Evolutionary conservation across 2,797 vertebrate species (phyloP).

Genomic region (Perodicticus potto): DNA sequence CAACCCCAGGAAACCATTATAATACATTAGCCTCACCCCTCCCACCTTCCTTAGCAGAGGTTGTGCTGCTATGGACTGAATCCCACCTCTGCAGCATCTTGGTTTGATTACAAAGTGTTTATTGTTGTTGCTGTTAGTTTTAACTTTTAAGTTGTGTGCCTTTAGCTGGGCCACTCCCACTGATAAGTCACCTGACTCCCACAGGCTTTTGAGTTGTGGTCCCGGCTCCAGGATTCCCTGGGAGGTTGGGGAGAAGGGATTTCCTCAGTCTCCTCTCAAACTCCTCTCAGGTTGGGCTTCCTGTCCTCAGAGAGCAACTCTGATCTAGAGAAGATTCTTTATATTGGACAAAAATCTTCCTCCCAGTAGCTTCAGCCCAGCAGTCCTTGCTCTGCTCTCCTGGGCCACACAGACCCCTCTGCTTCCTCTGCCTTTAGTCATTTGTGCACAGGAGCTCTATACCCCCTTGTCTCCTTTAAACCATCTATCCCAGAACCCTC

Average conservation of each 20-base stretch:
- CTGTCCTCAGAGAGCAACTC: not conserved
- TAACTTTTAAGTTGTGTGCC: not conserved
- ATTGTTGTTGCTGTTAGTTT: not conserved
- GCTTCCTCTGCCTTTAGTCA: not conserved
- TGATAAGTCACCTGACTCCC: not conserved
- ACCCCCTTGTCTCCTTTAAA: not conserved
- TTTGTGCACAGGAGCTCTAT: not conserved
- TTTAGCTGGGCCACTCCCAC: not conserved
- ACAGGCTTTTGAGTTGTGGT: not conserved
- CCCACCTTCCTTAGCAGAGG: not conserved
- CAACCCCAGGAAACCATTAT: not conserved
- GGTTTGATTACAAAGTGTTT: not conserved
- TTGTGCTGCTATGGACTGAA: fast-evolving
- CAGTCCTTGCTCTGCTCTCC: not conserved
- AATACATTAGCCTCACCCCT: fast-evolving
- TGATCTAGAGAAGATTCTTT: not conserved
- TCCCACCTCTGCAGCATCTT: not conserved
- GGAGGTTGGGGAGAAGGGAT: not conserved
- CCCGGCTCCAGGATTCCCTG: not conserved
- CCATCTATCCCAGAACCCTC: not conserved
- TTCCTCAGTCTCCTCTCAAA: not conserved
- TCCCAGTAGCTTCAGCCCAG: not conserved
- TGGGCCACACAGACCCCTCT: not conserved
- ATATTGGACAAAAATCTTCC: not conserved
- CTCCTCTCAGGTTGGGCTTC: not conserved